Evolutionary conservation across 2,113 vertebrate species (phyloP), one percentile per base, ranked within the genome.

Genomic region (Turdus rufiventris): DNA sequence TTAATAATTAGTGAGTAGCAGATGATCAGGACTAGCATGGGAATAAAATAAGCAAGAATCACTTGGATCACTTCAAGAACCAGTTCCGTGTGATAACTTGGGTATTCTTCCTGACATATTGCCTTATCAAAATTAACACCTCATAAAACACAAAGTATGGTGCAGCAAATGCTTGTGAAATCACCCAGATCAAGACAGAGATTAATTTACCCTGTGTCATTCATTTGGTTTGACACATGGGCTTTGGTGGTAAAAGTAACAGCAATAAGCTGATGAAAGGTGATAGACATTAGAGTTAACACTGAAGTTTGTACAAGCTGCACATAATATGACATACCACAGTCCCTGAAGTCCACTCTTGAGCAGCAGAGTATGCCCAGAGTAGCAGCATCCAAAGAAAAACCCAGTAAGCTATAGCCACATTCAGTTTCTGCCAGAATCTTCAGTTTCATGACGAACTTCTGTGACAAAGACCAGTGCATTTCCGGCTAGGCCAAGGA

Each of bases 361-460:
- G 70, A 25, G 86, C 45, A 61, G 82, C 90, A 6, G 94, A 85
- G 8, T 97, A 94, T 73, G 94, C 91, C 92, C 97, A 97, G 65
- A 98, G 97, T 29, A 97, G 96, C 85, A 98, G 70, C 0, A 95
- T 98, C 54, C 96, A 96, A 53, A 97, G 85, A 21, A 98, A 98
- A 63, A 97, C 40, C 54, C 97, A 93, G 76, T 98, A 96, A 4
- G 97, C 97, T 84, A 93, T n/a, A 26, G 97, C 95, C 76, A 98
- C 20, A 13, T 98, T 98, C 65, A 97, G 47, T 18, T 11, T 98
- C 96, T 5, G 97, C 97, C 40, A 97, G 25, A 1, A 6, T 97
- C 85, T 87, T 97, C 47, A 87, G 62, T 87, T 97, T 98, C 89
- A 94, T 87, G 24, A 97, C 87, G 96, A 96, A 71, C 95, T 17